Percentiles rank a stretch among this genome's conserved stretches.
phyloP scores from a whole-genome alignment of 2,113 vertebrate species.

The Phyllostomus discolor region DNA sequence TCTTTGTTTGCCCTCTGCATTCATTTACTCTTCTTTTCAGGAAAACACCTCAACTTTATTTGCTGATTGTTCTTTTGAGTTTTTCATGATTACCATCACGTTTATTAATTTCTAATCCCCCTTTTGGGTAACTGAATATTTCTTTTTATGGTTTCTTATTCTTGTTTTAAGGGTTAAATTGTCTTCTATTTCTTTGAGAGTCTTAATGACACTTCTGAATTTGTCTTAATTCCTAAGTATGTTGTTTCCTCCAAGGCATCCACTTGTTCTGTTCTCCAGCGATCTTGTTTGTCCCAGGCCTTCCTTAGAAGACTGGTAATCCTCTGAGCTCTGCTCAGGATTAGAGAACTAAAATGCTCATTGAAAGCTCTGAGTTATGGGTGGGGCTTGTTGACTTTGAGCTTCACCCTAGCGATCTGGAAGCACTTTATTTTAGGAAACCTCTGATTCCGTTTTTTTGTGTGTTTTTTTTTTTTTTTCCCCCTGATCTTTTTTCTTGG shows the following conservation, averaged over 20 bases:
- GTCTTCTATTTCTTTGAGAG: background rate
- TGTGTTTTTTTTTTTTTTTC: background rate
- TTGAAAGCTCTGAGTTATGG: background rate
- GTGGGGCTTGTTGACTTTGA: background rate
- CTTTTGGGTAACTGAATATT: background rate
- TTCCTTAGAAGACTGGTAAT: background rate
- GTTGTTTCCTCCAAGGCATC: background rate
- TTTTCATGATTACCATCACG: background rate
- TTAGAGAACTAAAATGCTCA: background rate
- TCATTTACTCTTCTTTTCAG: background rate
- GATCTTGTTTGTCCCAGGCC: slow-evolving; percentile 1
- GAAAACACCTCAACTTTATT: background rate
- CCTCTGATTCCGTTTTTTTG: background rate
- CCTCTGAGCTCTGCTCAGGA: background rate
- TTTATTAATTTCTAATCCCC: background rate
- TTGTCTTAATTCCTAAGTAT: background rate
- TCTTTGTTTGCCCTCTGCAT: background rate
- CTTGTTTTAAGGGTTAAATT: background rate
- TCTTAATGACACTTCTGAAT: background rate
- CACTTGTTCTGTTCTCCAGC: slow-evolving; percentile 3
- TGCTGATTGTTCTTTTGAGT: background rate
- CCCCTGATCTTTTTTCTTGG: background rate
- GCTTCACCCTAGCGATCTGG: background rate
- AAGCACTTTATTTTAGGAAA: slow-evolving; percentile 12
- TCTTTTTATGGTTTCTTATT: background rate